phyloP scores from a whole-genome alignment of 2,797 vertebrate genomes.

The Acrocephalus scirpaceus region DNA sequence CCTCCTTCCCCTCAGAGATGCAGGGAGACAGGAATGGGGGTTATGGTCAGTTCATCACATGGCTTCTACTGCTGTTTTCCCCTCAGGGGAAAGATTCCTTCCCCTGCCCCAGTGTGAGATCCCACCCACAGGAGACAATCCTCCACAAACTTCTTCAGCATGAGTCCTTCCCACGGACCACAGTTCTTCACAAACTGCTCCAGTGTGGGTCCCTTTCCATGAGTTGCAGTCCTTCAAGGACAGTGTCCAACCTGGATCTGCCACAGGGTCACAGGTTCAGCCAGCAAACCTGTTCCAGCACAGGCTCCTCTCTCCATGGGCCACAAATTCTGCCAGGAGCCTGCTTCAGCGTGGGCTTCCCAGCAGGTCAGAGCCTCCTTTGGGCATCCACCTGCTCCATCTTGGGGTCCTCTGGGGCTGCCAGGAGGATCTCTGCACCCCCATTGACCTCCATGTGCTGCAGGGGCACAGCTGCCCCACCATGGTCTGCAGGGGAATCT shows the following conservation, averaged over 20 bases:
- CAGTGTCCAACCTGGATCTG: background rate
- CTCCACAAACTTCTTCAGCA: background rate
- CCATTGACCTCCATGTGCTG: background rate
- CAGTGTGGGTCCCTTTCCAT: background rate
- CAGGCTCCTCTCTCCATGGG: background rate
- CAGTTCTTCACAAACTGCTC: background rate
- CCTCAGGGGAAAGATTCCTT: background rate
- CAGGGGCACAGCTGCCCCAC: background rate
- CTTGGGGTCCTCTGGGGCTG: background rate
- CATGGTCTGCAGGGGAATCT: background rate
- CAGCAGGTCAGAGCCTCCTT: background rate
- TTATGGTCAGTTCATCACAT: background rate
- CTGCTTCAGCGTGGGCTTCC: background rate
- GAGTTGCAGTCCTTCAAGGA: background rate
- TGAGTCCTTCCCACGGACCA: background rate
- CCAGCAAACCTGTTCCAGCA: background rate
- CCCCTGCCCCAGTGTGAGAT: background rate
- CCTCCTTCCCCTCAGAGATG: background rate
- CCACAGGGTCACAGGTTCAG: background rate
- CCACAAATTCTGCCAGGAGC: background rate
- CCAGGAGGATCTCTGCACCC: background rate
- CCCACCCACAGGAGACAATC: background rate
- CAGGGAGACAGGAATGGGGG: background rate
- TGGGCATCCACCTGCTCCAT: background rate
- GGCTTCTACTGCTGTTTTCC: background rate